Evolutionary conservation across 2,113 vertebrate species (phyloP), one percentile per base, ranked within the genome.

Genomic region (Tricholaema leucomelas): DNA sequence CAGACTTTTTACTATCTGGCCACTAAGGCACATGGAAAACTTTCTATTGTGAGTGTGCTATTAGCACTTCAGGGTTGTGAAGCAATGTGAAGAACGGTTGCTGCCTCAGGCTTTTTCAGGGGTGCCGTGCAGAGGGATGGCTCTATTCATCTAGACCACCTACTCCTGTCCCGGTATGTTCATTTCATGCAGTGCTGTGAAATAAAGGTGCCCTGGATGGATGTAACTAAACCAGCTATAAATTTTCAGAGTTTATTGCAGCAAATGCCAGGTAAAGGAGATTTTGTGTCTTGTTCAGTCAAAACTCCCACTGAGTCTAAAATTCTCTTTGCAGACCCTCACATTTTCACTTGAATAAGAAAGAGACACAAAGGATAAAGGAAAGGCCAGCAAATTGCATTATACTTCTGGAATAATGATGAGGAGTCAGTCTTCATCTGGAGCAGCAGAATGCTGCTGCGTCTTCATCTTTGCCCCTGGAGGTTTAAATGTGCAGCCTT

Each of bases 21-120:
- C 79, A 78, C 73, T 88, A 78, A 81, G 82, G 81, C 78, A 70
- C 85, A 71, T 44, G 61, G 74, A 91, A 90, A 94, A 71, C 81
- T 84, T 65, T 31, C 55, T 74, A 64, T 52, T 67, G 77, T 63
- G 65, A 77, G 63, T n/a, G 28, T 88, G 12, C 78, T 73, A 24
- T 73, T 70, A 92, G 83, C 69, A 10, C 81, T 88, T 83, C 79
- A 36, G 76, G 42, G 44, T n/a, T 56, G 25, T 58, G 46, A 82
- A 92, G 55, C 17, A n/a, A 64, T 7, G 11, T 4, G 63, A 76
- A 74, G 89, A 87, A 14, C 6, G 33, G 54, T 46, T 1, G 1
- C 64, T 36, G 54, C 28, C 59, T 33, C 27, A 19, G 71, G 46
- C 44, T 48, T 65, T 88, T 80, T 79, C 64, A 77, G 63, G 18